Conservation (phyloP, 2,113 vertebrate species). For the Notarius lentiginosus region DNA sequence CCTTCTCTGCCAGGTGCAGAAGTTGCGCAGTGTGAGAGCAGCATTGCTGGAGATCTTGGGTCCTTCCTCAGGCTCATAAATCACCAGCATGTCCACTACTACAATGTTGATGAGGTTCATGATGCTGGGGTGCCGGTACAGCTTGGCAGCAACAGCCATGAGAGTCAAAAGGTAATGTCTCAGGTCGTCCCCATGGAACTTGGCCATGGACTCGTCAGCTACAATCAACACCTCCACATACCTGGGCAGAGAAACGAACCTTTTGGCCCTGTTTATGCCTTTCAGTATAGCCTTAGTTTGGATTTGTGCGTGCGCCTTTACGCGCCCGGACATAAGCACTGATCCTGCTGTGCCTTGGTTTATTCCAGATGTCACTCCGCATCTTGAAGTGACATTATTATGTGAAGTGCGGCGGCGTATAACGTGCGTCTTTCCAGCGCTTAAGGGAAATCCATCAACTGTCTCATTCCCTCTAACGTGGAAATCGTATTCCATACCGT, state of each 20-base stretch:
- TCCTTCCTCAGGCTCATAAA: conserved; percentile 86
- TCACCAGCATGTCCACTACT: conserved; percentile 91
- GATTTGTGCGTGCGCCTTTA: conserved; percentile 51
- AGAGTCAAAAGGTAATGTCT: conserved; percentile 92
- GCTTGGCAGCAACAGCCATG: conserved; percentile 89
- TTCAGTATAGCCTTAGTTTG: conserved; percentile 64
- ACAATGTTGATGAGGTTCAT: conserved; percentile 88
- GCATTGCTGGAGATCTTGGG: conserved; percentile 92
- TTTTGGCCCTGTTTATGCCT: conserved; percentile 74
- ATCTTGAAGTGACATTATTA: conserved; percentile 77
- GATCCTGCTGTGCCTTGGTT: conserved; percentile 76
- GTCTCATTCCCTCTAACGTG: conserved; percentile 72
- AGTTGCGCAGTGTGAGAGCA: conserved; percentile 93
- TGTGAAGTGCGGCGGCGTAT: conserved; percentile 72
- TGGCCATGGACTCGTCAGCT: conserved; percentile 93
- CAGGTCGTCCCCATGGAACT: conserved; percentile 91
- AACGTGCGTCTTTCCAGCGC: conserved; percentile 74
- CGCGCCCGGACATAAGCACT: conserved; percentile 78
- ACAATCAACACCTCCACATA: conserved; percentile 94
- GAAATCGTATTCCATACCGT: conserved; percentile 86
- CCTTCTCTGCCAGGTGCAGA: conserved; percentile 97
- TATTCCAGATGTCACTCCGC: conserved; percentile 81
- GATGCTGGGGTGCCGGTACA: conserved; percentile 93
- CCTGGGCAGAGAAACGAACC: conserved; percentile 89
- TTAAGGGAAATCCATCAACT: conserved; percentile 31